Evolutionary conservation across 2,888 invertebrate genomes (phyloP), one percentile per base, ranked within the genome.

Genomic region (Tetranychus piercei): DNA sequence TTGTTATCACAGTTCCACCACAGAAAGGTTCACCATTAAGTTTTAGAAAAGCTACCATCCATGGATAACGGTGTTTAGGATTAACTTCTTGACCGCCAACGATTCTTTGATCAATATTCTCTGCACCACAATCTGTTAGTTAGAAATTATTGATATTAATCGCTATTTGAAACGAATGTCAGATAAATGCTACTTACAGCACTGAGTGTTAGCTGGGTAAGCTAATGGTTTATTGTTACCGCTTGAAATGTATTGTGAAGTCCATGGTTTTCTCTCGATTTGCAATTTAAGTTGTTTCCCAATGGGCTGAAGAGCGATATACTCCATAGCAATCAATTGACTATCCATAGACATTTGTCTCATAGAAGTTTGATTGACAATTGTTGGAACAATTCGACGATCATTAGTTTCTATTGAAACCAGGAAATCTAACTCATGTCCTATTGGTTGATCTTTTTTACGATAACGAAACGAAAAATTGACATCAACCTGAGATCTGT

Each of bases 41-140:
- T 9, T 71, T 45, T 1, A 64, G n/a, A 22, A 74, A 64, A 8
- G 71, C 55, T 34, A 44, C 74, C 74, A 74, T 74, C 74, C 74
- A 74, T 65, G 74, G 74, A 34, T 74, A 74, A 9, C 74, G 74
- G 34, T 74, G 74, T 8, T 71, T n/a, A 11, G 74, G 74, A 65
- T n/a, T 71, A 0, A 74, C 74, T 71, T 74, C 74, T 43, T 34
- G 69, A 18, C 74, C 74, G 7, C 74, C 74, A 18, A 74, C 74
- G n/a, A 74, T 74, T 9, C 74, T 55, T 55, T 71, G 65, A 22
- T 55, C 74, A 69, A 55, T 65, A 65, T 74, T 74, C 64, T 74
- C 74, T 71, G 64, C 55, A 71, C 74, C 74, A 34, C 74, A 74
- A 74, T 55, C 69, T 69, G 69, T 69, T 55, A 2, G 69, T 69